A percentile compares a stretch with the other conserved stretches of the same genome.
These are phyloP conservation scores for Talpa occidentalis DNA, from an alignment of 2,113 vertebrate genomes.

Conservation along the genomic window DNA sequence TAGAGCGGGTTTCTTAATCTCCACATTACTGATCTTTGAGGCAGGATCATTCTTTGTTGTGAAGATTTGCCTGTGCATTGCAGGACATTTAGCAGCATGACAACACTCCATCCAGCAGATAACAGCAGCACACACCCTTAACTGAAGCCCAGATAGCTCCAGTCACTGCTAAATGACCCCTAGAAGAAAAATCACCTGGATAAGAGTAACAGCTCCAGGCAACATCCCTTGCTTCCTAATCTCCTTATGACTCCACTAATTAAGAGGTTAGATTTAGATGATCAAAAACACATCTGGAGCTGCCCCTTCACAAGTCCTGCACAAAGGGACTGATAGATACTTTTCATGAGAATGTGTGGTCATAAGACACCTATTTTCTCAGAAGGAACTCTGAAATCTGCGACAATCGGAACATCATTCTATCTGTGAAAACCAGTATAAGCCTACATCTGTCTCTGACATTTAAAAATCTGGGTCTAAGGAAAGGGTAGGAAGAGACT, in stretches of 20 bases:
- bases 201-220: background rate
- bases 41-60: background rate
- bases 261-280: background rate
- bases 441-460: background rate
- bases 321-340: background rate
- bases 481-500: background rate
- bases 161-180: background rate
- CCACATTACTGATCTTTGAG: background rate
- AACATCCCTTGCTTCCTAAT: background rate
- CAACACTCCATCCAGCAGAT: background rate
- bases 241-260: background rate
- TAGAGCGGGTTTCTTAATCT: background rate
- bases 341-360: background rate
- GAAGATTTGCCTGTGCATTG: background rate
- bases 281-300: background rate
- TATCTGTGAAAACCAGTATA: background rate
- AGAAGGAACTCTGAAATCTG: background rate
- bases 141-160: background rate
- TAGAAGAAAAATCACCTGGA: background rate
- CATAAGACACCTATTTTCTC: background rate
- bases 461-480: slow-evolving; percentile 28
- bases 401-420: background rate
- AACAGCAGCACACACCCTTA: background rate
- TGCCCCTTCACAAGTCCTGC: background rate
- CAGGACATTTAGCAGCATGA: background rate